Base-by-base conservation (phyloP, 2,888 invertebrate species). In the Plutella xylostella region DNA sequence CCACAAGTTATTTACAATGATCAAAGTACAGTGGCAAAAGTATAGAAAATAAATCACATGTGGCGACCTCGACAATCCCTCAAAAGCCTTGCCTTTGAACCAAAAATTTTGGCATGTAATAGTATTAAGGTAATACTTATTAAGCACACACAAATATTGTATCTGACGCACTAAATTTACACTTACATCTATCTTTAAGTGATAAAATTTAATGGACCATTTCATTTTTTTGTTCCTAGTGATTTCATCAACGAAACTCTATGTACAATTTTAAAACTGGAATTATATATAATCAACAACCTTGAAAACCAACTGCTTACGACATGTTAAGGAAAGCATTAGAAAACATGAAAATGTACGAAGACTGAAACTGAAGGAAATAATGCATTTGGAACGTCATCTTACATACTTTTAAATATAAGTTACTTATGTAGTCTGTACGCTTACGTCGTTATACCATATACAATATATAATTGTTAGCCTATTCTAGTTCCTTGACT, bases 121-220 rank as follows among this genome's bases (percentile, higher is more conserved):
- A 59, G 57, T 58, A 56, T 72, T 74, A 77, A 22, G 15, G 25
- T 39, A 39, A 39, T 39, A 39, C 39, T 39, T n/a, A n/a, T 47
- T 55, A 71, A 71, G 71, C 72, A 61, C 66, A 65, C 68, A 66
- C 54, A 55, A 54, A n/a, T 55, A 51, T 58, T 37, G 28, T 28
- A 12, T n/a, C n/a, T 28, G n/a, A 12, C 55, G 52, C 61, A 63
- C 63, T 66, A 72, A 68, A 70, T 73, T 71, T 54, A 56, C 65
- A 63, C 56, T 58, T 55, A 61, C 64, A 64, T 65, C 58, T 25
- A 9, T 25, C 17, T 55, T 41, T 57, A 56, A 56, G 68, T 68
- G 65, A 71, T 76, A 69, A 65, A 71, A 57, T 69, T 73, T 75
- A 80, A 75, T 80, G 80, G 82, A 82, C 80, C 82, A 70, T 78